Conservation (phyloP, 2,113 vertebrate species). For the Pseudorasbora parva region DNA sequence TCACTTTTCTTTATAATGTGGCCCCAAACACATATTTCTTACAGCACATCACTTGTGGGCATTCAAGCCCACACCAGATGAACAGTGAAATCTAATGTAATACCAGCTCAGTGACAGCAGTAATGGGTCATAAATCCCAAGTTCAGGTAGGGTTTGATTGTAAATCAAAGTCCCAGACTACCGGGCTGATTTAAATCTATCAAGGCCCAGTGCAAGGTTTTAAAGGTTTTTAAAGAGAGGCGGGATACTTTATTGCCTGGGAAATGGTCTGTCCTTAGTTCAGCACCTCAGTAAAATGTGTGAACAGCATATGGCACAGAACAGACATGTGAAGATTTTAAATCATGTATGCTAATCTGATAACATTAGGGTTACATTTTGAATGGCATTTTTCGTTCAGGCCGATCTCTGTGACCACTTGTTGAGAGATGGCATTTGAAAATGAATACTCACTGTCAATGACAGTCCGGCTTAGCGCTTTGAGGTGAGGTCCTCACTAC, state of each 20-base stretch:
- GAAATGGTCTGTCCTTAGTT: conserved; percentile 61
- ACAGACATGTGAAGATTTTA: background rate
- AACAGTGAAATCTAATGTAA: conserved; percentile 70
- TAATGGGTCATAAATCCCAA: conserved; percentile 75
- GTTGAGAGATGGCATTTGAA: conserved; percentile 28
- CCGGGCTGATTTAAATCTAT: conserved; percentile 71
- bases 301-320: conserved; percentile 30
- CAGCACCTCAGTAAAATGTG: conserved; percentile 41
- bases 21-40: conserved; percentile 56
- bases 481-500: conserved; percentile 13
- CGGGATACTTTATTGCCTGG: conserved; percentile 53
- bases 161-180: conserved; percentile 71
- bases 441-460: conserved; percentile 16
- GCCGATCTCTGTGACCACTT: conserved; percentile 24
- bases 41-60: conserved; percentile 49
- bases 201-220: conserved; percentile 65
- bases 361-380: background rate
- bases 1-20: conserved; percentile 36
- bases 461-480: conserved; percentile 18
- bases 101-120: conserved; percentile 70
- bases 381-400: background rate
- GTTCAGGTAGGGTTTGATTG: conserved; percentile 74
- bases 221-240: conserved; percentile 52
- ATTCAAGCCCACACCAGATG: conserved; percentile 59
- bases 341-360: conserved; percentile 27